Percentiles rank a stretch among this genome's conserved stretches.
Conservation (phyloP, 2,797 vertebrate species). For the Coregonus sp. region DNA sequence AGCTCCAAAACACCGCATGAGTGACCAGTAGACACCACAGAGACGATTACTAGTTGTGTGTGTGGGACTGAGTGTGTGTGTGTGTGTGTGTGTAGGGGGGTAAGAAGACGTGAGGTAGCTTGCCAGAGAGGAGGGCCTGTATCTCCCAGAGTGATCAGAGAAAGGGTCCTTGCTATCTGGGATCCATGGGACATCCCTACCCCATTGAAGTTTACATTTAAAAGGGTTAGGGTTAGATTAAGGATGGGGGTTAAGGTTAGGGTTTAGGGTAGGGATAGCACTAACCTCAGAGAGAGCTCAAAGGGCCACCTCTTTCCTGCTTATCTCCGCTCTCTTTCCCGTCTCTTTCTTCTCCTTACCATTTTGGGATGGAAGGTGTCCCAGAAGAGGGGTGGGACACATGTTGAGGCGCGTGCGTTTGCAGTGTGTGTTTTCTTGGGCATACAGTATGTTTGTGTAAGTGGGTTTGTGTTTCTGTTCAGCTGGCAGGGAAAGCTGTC, state of each 20-base stretch:
- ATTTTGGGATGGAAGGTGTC: constrained; percentile 50
- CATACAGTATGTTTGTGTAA: constrained; percentile 39
- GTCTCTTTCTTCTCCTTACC: constrained; percentile 35
- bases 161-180: background rate
- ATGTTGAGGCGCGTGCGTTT: constrained; percentile 16
- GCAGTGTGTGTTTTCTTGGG: constrained; percentile 19
- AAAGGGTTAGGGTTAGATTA: too few relatives aligned
- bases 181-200: too few relatives aligned
- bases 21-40: too few relatives aligned
- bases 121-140: constrained; percentile 45
- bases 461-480: constrained; percentile 45
- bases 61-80: constrained; percentile 28
- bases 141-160: constrained; percentile 58
- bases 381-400: constrained; percentile 4
- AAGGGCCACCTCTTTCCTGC: constrained; percentile 34
- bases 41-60: too few relatives aligned
- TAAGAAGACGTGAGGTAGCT: constrained; percentile 58
- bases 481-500: constrained; percentile 57
- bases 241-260: too few relatives aligned
- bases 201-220: too few relatives aligned
- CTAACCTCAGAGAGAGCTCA: constrained; percentile 11
- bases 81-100: constrained; percentile 35
- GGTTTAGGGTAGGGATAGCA: too few relatives aligned
- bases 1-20: constrained; percentile 3
- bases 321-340: constrained; percentile 29